Base-by-base conservation (phyloP, 2,888 invertebrate species). In the Drosophila robusta region DNA sequence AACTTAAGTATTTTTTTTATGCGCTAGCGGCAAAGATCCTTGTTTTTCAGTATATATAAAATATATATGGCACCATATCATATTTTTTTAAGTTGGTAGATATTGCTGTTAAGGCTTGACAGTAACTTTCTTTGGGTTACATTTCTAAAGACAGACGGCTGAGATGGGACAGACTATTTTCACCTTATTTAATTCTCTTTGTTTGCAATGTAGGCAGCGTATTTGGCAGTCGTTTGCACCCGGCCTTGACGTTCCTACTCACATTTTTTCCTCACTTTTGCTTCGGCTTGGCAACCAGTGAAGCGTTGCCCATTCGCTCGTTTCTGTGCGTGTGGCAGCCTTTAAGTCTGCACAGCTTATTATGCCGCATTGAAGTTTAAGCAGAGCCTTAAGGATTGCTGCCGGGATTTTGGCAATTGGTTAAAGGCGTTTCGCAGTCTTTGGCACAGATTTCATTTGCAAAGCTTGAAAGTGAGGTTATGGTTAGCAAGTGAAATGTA, bases 281-380 rank as follows among this genome's bases (percentile, higher is more conserved):
- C 41, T 22, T 42, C 18, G 34, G 16, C 14, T 26, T 29, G 41
- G 57, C 41, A 58, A 39, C 39, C 45, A 71, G 22, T 56, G 58
- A 75, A 62, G 62, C 75, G 45, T 71, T 52, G 62, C 41, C 66
- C 62, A 66, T 70, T 70, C 60, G 36, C 42, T 39, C 7, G 14
- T 16, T 45, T 54, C 52, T 38, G 55, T 62, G 57, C 46, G 49
- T 39, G n/a, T 54, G 52, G 54, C 46, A 38, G 36, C 8, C 51
- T 70, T 71, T 51, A 71, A 70, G 70, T 60, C 60, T 56, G 22
- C 32, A 36, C 46, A 70, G 78, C 78, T 80, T 78, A 75, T 85
- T 78, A 80, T 75, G 65, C 77, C 65, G 67, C 69, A 75, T 70
- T 85, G 62, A 66, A 80, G 66, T 69, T 75, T 67, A 64, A 70